Evolutionary conservation across 2,888 invertebrate species (phyloP), one percentile per base, ranked within the genome.

Genomic region (Nesidiocoris tenuis): DNA sequence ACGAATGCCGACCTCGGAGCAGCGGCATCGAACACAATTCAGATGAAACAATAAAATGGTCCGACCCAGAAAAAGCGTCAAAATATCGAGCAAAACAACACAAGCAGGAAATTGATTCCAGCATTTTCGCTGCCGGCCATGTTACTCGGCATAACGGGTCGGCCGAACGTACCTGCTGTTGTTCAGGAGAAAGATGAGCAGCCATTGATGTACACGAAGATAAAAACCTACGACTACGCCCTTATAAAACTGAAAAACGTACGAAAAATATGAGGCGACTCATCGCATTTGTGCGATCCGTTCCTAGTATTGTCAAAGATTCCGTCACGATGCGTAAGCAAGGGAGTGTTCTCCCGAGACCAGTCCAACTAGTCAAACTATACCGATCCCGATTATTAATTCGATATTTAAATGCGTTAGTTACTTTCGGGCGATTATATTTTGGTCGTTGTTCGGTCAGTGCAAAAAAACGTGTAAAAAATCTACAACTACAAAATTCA

Each of bases 151-250:
- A n/a, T n/a, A n/a, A 67, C 18, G 21, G 23, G 3, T 23, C 17
- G 17, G 76, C 79, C 83, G 82, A 57, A 88, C 89, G 90, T 84
- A 91, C 91, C 88, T 89, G 88, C 86, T 91, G 90, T 84, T 91
- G 90, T 84, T 91, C 90, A 84, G 88, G 88, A 86, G 90, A 89
- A 87, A 91, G 87, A 83, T 88, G 88, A 86, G 90, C 89, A 87
- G 90, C 90, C 91, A 88, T 88, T 82, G 74, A 75, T 82, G 74
- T 57, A n/a, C 21, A 7, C 17, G 17, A 16, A 18, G 18, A 12
- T 24, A 70, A 18, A 61, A 3, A 19, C 7, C 23, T 12, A 39
- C 5, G 1, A 22, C 5, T 19, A 39, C 39, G 25, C 23, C 25
- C 24, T 70, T 70, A 59, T 59, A 57, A 70, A 1, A 59, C 19